Base-by-base conservation (phyloP, 2,888 invertebrate genomes). In the Folsomia candida region DNA sequence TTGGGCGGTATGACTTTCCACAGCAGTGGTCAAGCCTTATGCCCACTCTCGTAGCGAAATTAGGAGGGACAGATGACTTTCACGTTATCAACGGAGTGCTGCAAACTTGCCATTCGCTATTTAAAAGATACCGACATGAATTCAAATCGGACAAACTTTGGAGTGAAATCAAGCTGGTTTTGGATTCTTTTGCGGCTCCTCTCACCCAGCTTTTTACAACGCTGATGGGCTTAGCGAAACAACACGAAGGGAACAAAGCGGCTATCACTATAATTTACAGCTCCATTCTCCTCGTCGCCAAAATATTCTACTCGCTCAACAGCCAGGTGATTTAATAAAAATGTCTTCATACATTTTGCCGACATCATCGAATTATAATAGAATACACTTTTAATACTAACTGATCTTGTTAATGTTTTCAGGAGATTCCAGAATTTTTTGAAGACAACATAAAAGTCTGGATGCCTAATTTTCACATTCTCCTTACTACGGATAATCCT, bases 361-460 rank as follows among this genome's bases (percentile, higher is more conserved):
- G n/a, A n/a, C n/a, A n/a, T n/a, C n/a, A n/a, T n/a, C n/a, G n/a
- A n/a, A n/a, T n/a, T n/a, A n/a, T n/a, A n/a, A n/a, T n/a, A n/a
- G n/a, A n/a, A n/a, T n/a, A n/a, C n/a, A n/a, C n/a, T n/a, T n/a
- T n/a, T n/a, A n/a, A n/a, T 68, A 29, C n/a, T n/a, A n/a, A n/a
- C n/a, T n/a, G n/a, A n/a, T n/a, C n/a, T n/a, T n/a, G n/a, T n/a
- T n/a, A 29, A 72, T 75, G 76, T 27, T 77, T 78, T 1, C 72
- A 88, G 87, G 99, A 99, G 84, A 85, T 99, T 79, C 99, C 99
- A 0, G 99, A 99, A 85, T 97, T 94, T 85, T 99, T 99, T 83
- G 99, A 99, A 84, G 98, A 99, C 82, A 96, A 97, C 83, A 96
- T 99, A 91, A 86, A 86, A 25, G 87, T 87, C 0, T 99, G 99